Evolutionary conservation across 2,113 vertebrate genomes (phyloP), one percentile per base, ranked within the genome.

Genomic region (Halcyon malimbica): DNA sequence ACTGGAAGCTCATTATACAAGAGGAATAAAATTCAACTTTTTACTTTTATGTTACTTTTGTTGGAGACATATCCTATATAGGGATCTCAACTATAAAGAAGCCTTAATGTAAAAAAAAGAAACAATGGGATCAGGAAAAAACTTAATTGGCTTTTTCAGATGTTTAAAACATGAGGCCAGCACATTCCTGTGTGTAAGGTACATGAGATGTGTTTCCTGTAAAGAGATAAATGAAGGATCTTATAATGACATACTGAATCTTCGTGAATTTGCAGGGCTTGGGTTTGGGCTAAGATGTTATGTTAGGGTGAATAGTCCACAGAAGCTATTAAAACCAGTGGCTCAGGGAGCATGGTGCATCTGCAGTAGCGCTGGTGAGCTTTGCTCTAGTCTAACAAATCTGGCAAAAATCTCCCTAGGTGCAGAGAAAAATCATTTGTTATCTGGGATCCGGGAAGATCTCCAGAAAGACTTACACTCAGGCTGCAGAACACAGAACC

Each of bases 21-120:
- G 50, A 70, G 62, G 68, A 97, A 94, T 74, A 96, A 92, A 92
- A 94, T 95, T 56, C 71, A 81, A 46, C 76, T 93, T n/a, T 48
- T 87, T 91, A 54, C 57, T 73, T 94, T 85, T 79, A 41, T 35
- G 35, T 69, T 96, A 44, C 69, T 95, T 91, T 83, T 90, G 60
- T 88, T 67, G 91, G 44, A 94, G 54, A 46, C 41, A n/a, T 67
- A 87, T 65, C 53, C 77, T n/a, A 31, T 75, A 39, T 42, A 93
- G 37, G 37, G 39, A 73, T 92, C 63, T 92, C 41, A 54, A 28
- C 91, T 90, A 10, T 85, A 76, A 86, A 88, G 69, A 74, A 75
- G 8, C 11, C 25, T 90, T 91, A 77, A 75, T 12, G 26, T 67
- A 59, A 71, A 79, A 81, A 67, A 92, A 65, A 77, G 75, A 91